Evolutionary conservation across 30 jellyfish, hydroid and myxozoan genomes (phyloP).

Genomic region (Aurelia aurita complex sp. Pacific): DNA sequence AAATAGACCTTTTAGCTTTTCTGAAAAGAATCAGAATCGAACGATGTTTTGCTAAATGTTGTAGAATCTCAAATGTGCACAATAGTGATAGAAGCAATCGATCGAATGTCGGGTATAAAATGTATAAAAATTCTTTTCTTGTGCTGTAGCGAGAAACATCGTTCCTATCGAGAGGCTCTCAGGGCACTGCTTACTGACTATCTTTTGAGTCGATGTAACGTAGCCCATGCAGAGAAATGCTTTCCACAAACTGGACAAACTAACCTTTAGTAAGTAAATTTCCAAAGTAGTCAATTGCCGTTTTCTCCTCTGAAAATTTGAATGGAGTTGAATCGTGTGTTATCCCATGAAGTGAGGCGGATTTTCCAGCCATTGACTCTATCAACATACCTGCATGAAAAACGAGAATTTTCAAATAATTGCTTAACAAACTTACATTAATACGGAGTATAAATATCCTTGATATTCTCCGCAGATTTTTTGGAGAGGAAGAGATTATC

Average conservation of each 20-base stretch:
- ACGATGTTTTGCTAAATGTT: too few species aligned
- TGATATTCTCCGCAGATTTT: not conserved
- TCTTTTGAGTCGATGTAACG: too few species aligned
- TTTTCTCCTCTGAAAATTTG: slow-evolving; percentile 81
- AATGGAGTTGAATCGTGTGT: slow-evolving; percentile 98
- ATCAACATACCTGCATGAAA: slow-evolving; percentile 89
- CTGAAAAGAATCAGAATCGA: too few species aligned
- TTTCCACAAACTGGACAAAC: not conserved
- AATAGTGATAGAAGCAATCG: too few species aligned
- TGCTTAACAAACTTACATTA: not conserved
- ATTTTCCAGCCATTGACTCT: slow-evolving; percentile 99
- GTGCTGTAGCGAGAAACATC: too few species aligned
- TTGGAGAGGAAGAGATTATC: not conserved
- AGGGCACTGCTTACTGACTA: too few species aligned
- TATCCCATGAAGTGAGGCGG: slow-evolving; percentile 94
- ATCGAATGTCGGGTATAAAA: too few species aligned
- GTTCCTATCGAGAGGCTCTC: too few species aligned
- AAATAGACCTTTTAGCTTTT: too few species aligned
- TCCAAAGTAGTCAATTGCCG: slow-evolving; percentile 95
- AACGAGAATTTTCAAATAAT: not conserved
- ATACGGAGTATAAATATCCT: not conserved
- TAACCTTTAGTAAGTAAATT: slow-evolving; percentile 74
- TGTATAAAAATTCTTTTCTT: too few species aligned
- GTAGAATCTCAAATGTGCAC: too few species aligned
- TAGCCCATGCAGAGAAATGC: too few species aligned